phyloP scores from a whole-genome alignment of 1,140 invertebrate genomes.

The Babylonia areolata region DNA sequence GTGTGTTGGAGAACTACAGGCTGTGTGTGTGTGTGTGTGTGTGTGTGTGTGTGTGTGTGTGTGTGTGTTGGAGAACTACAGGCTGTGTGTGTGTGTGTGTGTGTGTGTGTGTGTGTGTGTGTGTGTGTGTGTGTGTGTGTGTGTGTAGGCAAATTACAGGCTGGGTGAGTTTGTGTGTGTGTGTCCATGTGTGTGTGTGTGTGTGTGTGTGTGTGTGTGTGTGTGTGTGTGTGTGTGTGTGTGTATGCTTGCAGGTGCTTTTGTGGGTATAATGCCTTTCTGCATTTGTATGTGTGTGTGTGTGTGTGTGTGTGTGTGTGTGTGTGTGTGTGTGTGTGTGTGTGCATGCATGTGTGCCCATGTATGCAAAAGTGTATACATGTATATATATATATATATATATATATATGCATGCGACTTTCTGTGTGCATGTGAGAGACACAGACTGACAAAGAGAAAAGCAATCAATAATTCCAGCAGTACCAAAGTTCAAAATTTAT shows the following conservation, averaged over 20 bases:
- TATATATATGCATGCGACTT: neutral
- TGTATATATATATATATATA: neutral
- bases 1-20: too few species aligned
- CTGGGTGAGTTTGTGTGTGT: too few species aligned
- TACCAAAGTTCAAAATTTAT: too few species aligned
- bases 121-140: too few species aligned
- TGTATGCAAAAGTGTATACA: neutral
- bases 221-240: neutral
- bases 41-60: neutral
- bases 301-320: too few species aligned
- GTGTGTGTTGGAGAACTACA: too few species aligned
- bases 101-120: neutral
- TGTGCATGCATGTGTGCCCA: neutral
- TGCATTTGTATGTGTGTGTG: too few species aligned
- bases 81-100: neutral
- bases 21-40: too few species aligned
- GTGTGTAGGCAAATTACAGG: too few species aligned
- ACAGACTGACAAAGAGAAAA: neutral
- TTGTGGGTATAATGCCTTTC: too few species aligned
- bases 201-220: neutral
- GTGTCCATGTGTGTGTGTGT: too few species aligned
- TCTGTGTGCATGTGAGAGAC: neutral
- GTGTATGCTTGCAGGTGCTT: neutral
- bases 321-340: neutral
- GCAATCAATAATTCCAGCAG: neutral